These are phyloP conservation scores for Catharus bicknelli DNA, from an alignment of 2,113 vertebrate genomes.

Conservation along the genomic window DNA sequence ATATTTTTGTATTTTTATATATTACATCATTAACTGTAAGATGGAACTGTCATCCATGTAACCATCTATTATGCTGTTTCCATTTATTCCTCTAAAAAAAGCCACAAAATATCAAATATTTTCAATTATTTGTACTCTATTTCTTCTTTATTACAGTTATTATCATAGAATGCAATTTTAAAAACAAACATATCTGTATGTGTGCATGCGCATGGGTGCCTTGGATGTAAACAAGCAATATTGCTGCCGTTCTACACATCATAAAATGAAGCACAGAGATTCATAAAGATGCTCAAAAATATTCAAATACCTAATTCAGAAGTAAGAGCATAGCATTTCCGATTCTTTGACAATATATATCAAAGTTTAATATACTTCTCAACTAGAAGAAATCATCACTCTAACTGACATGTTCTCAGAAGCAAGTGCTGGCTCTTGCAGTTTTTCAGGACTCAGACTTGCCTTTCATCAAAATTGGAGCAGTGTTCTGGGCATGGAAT, in stretches of 20 bases:
- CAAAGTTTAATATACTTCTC: neutral
- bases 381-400: neutral
- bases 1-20: neutral
- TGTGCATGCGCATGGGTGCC: fast-evolving
- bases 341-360: neutral
- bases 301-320: neutral
- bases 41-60: neutral
- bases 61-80: neutral
- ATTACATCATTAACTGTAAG: neutral
- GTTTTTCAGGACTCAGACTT: neutral
- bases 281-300: neutral
- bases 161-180: neutral
- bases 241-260: neutral
- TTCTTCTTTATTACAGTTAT: neutral
- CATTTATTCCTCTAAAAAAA: neutral
- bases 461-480: neutral
- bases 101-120: neutral
- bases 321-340: neutral
- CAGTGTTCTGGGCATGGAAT: neutral
- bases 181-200: neutral
- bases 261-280: neutral
- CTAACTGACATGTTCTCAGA: neutral
- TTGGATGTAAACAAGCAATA: neutral
- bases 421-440: neutral
- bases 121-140: neutral